Evolutionary conservation across 2,888 invertebrate genomes (phyloP).

Genomic region (Acleris laterana): DNA sequence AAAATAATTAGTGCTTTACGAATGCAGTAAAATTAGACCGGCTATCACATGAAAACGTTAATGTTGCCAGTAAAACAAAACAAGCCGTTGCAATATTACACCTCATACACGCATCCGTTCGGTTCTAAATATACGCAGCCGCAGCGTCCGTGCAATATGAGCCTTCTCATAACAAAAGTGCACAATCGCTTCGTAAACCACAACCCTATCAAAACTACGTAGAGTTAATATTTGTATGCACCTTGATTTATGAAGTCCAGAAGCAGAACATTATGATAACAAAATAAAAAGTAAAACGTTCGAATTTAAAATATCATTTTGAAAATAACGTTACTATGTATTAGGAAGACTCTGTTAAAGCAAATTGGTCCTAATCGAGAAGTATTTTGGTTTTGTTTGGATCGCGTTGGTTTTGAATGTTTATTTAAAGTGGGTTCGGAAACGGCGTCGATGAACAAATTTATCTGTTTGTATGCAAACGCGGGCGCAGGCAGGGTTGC

Average conservation of each 20-base stretch:
- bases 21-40: conserved; percentile 19
- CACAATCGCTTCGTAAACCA: conserved; percentile 38
- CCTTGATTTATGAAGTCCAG: conserved; percentile 52
- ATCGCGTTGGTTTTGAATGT: conserved; percentile 36
- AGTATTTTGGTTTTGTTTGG: conserved; percentile 38
- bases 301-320: conserved; percentile 62
- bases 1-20: conserved; percentile 20
- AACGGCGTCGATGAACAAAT: conserved; percentile 56
- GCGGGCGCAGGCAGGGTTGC: conserved; percentile 43
- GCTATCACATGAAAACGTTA: conserved; percentile 28
- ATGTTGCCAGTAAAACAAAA: conserved; percentile 36
- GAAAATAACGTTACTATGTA: conserved; percentile 53
- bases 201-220: conserved; percentile 41
- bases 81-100: conserved; percentile 59
- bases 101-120: conserved; percentile 63
- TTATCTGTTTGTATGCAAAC: conserved; percentile 56
- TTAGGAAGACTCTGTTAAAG: background rate
- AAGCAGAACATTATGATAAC: conserved; percentile 59
- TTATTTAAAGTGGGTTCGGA: conserved; percentile 48
- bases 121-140: conserved; percentile 61
- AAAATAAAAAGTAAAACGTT: conserved; percentile 56
- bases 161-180: conserved; percentile 55
- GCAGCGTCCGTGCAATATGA: conserved; percentile 58
- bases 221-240: conserved; percentile 40
- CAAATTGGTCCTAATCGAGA: conserved; percentile 28